Percentiles rank a stretch among this genome's conserved stretches.
Evolutionary conservation across 2,113 vertebrate species (phyloP).

Genomic region (Pipra filicauda): DNA sequence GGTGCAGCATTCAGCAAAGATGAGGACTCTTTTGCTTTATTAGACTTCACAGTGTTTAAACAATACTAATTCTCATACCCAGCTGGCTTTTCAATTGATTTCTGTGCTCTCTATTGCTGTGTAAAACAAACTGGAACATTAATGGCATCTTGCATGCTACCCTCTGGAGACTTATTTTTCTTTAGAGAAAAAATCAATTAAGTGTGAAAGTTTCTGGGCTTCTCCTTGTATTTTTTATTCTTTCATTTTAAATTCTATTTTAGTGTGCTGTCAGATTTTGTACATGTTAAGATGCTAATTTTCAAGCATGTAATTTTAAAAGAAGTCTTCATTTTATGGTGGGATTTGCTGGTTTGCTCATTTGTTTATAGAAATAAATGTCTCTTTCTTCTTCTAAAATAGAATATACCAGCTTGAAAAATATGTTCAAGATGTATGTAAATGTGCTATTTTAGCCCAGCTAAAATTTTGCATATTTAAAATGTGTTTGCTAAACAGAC

Average conservation of each 20-base stretch:
- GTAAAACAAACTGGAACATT: conserved; percentile 5
- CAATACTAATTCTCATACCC: conserved; percentile 44
- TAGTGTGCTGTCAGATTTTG: neutral
- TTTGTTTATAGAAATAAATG: neutral
- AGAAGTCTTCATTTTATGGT: neutral
- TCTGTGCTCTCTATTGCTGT: neutral
- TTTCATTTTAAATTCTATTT: neutral
- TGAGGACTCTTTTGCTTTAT: conserved; percentile 18
- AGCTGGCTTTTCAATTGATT: conserved; percentile 35
- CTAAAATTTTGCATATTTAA: neutral
- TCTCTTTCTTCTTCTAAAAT: neutral
- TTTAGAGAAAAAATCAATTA: conserved; percentile 4
- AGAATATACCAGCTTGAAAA: neutral
- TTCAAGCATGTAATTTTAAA: neutral
- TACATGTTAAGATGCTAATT: neutral
- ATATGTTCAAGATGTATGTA: neutral
- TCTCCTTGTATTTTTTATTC: neutral
- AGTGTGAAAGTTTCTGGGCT: neutral
- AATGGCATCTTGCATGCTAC: neutral
- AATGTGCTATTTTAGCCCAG: neutral
- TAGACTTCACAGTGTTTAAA: conserved; percentile 54
- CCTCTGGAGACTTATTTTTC: conserved; percentile 5
- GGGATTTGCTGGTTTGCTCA: neutral
- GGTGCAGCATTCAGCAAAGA: neutral
- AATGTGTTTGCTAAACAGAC: neutral